Percentiles rank a stretch among this genome's conserved stretches.
Conservation (phyloP, 2,888 invertebrate genomes). For the Dasysyrphus tricinctus region DNA sequence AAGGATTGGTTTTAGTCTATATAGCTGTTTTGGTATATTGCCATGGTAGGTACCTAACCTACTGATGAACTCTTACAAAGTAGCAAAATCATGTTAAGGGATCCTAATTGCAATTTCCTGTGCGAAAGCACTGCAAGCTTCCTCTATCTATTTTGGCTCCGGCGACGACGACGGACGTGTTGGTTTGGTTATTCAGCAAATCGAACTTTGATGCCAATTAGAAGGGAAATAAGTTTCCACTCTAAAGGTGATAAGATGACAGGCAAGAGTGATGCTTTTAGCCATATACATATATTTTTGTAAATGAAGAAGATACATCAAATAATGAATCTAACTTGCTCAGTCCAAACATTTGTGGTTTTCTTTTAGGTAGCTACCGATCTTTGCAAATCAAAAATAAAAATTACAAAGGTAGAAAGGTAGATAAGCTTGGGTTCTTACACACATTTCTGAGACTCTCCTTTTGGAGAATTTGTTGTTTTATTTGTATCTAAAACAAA, state of each 20-base stretch:
- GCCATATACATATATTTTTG: background rate
- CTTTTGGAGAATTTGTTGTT: background rate
- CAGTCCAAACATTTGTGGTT: background rate
- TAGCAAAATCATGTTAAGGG: conserved; percentile 38
- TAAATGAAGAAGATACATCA: background rate
- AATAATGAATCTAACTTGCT: background rate
- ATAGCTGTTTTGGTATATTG: background rate
- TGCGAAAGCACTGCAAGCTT: background rate
- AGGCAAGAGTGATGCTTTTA: background rate
- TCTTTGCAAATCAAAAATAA: no score
- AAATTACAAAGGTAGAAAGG: no score
- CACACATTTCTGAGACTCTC: background rate
- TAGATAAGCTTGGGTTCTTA: background rate
- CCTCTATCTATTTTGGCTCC: background rate
- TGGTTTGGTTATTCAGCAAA: conserved; percentile 18
- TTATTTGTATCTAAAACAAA: background rate
- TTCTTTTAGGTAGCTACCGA: background rate
- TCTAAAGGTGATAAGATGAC: conserved; percentile 14
- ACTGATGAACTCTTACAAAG: background rate
- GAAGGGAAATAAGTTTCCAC: conserved; percentile 46
- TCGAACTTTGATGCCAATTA: conserved; percentile 52
- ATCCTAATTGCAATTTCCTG: conserved; percentile 46
- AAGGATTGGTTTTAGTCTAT: background rate
- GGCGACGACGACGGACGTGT: background rate
- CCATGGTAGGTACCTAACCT: background rate